phyloP scores from a whole-genome alignment of 2,113 vertebrate genomes.

The Nycticryphes semicollaris region DNA sequence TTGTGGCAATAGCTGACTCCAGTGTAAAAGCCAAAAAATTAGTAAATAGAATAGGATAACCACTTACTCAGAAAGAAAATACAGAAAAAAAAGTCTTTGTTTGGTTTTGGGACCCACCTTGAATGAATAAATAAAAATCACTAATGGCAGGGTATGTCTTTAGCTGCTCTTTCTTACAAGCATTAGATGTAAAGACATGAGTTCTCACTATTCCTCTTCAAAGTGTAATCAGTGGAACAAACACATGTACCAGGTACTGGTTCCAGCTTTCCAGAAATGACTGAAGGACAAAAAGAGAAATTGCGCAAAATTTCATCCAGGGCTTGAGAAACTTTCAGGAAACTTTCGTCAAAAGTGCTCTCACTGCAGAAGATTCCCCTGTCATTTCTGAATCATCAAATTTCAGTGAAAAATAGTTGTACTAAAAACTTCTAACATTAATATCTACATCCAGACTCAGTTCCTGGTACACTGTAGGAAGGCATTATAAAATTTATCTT shows the following conservation, averaged over 20 bases:
- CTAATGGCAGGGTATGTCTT: neutral
- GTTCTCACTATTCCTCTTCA: neutral
- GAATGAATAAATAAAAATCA: neutral
- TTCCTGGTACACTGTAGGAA: neutral
- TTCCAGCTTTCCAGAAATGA: neutral
- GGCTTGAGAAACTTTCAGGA: neutral
- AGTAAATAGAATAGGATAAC: neutral
- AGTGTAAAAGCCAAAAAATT: neutral
- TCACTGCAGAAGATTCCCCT: neutral
- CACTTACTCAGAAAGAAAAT: neutral
- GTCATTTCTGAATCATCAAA: neutral
- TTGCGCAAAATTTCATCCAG: neutral
- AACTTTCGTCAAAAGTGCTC: neutral
- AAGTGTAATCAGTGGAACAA: neutral
- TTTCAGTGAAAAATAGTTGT: neutral
- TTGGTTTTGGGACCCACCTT: neutral
- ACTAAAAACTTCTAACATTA: neutral
- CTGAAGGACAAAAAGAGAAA: neutral
- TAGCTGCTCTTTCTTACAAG: neutral
- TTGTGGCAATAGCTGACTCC: too few relatives aligned
- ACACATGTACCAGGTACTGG: rapidly evolving
- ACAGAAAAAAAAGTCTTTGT: rapidly evolving
- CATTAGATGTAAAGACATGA: neutral
- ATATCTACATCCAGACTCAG: neutral
- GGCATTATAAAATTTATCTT: neutral